These are phyloP conservation scores for Polylopha cassiicola DNA, from an alignment of 2,888 invertebrate genomes.

Conservation along the genomic window DNA sequence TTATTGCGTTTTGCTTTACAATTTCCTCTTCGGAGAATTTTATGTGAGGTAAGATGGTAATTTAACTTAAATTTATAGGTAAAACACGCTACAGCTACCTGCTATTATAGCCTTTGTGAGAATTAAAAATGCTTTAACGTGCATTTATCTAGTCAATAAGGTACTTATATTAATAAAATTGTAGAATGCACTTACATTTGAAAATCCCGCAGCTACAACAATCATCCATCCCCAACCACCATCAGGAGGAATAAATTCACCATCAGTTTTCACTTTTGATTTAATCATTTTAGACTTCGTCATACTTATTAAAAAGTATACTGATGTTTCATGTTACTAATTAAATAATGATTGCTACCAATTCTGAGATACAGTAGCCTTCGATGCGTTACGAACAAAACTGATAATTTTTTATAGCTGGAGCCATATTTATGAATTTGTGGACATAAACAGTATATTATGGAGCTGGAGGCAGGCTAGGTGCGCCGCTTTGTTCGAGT, in stretches of 20 bases:
- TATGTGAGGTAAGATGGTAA: too few species aligned
- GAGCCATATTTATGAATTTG: slow-evolving; percentile 8
- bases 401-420: slow-evolving; percentile 37
- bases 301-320: slow-evolving; percentile 33
- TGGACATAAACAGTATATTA: slow-evolving; percentile 3
- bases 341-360: slow-evolving; percentile 16
- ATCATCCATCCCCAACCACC: slow-evolving; percentile 89
- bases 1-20: too few species aligned
- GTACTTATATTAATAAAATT: too few species aligned
- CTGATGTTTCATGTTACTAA: background rate
- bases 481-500: too few species aligned
- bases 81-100: too few species aligned
- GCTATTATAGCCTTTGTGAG: too few species aligned
- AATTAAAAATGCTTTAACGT: too few species aligned
- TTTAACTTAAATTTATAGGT: too few species aligned
- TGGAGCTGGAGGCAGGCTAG: too few species aligned
- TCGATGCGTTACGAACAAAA: slow-evolving; percentile 32
- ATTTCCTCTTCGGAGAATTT: too few species aligned
- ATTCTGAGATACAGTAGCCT: slow-evolving; percentile 25
- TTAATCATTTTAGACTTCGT: slow-evolving; percentile 42
- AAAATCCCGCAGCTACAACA: slow-evolving; percentile 82
- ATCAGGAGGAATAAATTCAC: slow-evolving; percentile 82
- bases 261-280: slow-evolving; percentile 59
- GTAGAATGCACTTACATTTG: slow-evolving; percentile 78
- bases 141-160: too few species aligned